Percentiles rank a stretch among this genome's conserved stretches.
These are phyloP conservation scores for Glomeris marginata DNA, from an alignment of 2,888 invertebrate genomes.

Conservation along the genomic window DNA sequence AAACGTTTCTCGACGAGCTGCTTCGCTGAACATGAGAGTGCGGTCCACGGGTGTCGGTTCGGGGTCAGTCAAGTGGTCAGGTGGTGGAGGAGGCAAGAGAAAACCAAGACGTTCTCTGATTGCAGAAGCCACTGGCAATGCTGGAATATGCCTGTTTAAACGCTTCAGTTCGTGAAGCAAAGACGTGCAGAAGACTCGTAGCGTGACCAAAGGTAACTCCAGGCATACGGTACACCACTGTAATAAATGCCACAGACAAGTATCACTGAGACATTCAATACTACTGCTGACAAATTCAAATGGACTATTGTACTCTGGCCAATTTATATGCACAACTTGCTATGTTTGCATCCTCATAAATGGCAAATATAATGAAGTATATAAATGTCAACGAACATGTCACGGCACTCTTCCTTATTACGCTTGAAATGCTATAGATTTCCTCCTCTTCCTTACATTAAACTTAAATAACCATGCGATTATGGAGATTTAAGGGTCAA, in stretches of 20 bases:
- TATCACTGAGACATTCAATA: too few relatives aligned
- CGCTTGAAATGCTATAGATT: too few relatives aligned
- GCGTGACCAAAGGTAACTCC: slow-evolving; percentile 57
- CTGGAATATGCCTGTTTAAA: slow-evolving; percentile 67
- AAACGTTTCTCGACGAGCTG: slow-evolving; percentile 77
- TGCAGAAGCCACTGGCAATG: slow-evolving; percentile 74
- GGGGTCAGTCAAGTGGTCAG: slow-evolving; percentile 22
- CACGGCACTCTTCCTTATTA: too few relatives aligned
- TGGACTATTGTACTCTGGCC: too few relatives aligned
- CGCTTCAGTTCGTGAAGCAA: slow-evolving; percentile 67
- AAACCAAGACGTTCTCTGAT: slow-evolving; percentile 72
- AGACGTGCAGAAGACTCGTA: slow-evolving; percentile 62
- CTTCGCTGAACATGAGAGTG: slow-evolving; percentile 72
- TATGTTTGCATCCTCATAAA: slow-evolving; percentile 12
- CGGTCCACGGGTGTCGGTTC: slow-evolving; percentile 24
- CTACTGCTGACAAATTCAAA: too few relatives aligned
- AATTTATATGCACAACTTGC: too few relatives aligned
- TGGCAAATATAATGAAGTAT: too few relatives aligned
- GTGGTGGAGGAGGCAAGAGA: slow-evolving; percentile 41
- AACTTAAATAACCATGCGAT: too few relatives aligned
- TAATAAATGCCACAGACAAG: too few relatives aligned
- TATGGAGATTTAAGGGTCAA: too few relatives aligned
- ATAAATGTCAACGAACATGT: too few relatives aligned
- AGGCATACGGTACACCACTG: slow-evolving; percentile 87
- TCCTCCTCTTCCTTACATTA: too few relatives aligned